Base-by-base conservation (phyloP, 2,797 vertebrate species). In the Pangasius mekongensis region DNA sequence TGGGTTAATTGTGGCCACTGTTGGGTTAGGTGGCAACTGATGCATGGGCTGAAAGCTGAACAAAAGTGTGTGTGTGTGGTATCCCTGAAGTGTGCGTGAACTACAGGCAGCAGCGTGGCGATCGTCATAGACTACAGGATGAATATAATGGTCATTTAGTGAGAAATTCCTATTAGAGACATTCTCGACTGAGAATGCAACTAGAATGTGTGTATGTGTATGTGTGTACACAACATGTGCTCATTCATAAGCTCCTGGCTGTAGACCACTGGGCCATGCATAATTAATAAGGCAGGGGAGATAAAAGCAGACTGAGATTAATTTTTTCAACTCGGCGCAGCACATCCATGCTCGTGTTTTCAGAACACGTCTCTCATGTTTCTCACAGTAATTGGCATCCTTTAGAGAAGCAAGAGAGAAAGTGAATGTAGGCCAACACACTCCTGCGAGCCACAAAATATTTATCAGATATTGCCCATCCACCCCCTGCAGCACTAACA, bases 211-310 rank as follows among this genome's bases (percentile, higher is more conserved):
- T 60, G 82, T 86, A 73, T 66, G 80, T 54, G 86, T 76, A 74
- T 83, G 83, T 83, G 62, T 77, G 66, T 49, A 76, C 58, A 11
- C 36, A 87, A 87, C 89, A 90, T 87, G 87, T 84, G 88, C 76
- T 90, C 87, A 81, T 85, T 90, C 62, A 87, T 5, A 20, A 86
- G 87, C 52, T 86, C 64, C 85, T 64, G 81, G 71, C 88, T 86
- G 39, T 71, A 67, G 86, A 80, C 86, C 83, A 87, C 78, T 84
- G 89, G 89, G 85, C 69, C 88, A 92, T 91, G 90, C 89, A 90
- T 92, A 93, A 93, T 93, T 93, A 91, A 92, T 90, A 91, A 90
- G 90, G 86, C 86, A 73, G 67, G 87, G 82, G 83, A 90, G 91
- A 91, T 92, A 88, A 91, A 93, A 92, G 89, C 85, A 88, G 86